A percentile compares a stretch with the other conserved stretches of the same genome.
Conservation (phyloP, 2,888 invertebrate species). For the Patella pellucida region DNA sequence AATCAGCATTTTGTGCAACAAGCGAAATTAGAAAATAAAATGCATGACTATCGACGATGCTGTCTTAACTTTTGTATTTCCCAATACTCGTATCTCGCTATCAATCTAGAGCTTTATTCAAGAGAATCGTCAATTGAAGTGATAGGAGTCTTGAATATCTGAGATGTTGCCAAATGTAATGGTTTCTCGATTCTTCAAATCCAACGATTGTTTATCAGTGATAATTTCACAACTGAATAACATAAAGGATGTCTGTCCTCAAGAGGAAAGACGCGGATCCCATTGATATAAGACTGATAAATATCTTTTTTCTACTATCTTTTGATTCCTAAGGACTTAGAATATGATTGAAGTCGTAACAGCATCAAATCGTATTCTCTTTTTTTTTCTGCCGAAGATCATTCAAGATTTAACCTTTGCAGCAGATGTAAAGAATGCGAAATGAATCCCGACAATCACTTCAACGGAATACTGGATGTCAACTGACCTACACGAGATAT, state of each 20-base stretch:
- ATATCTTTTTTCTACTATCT: not conserved
- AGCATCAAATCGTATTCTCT: not conserved
- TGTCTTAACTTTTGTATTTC: no score
- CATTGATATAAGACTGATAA: not conserved
- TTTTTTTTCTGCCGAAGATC: not conserved
- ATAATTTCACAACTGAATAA: not conserved
- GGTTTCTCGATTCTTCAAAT: not conserved
- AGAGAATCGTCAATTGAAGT: no score
- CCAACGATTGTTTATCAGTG: not conserved
- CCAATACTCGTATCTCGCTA: no score
- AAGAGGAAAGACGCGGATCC: no score
- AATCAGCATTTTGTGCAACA: no score
- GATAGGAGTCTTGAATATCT: no score
- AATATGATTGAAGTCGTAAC: not conserved
- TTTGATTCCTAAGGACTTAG: not conserved
- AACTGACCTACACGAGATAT: not conserved
- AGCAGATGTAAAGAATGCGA: constrained; percentile 6
- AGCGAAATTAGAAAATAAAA: no score
- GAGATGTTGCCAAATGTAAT: constrained; percentile 1
- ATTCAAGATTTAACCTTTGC: not conserved
- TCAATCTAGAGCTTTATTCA: no score
- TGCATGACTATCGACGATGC: no score
- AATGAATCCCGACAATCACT: not conserved
- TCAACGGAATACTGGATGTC: not conserved
- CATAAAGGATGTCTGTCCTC: not conserved